Conservation (phyloP, 1,140 invertebrate species). For the Euura lappo region DNA sequence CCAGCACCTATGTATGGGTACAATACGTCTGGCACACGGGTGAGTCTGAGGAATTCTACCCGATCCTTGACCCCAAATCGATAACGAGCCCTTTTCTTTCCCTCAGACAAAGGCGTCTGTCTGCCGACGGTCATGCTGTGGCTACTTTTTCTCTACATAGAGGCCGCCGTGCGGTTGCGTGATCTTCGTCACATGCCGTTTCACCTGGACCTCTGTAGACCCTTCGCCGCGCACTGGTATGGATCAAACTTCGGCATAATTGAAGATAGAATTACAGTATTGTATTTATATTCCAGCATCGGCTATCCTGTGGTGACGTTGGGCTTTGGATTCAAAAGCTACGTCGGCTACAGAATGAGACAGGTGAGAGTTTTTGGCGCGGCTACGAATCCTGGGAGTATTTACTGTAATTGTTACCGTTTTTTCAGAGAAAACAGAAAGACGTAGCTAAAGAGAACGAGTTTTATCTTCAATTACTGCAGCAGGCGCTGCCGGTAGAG, state of each 20-base stretch:
- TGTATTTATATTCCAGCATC: constrained; percentile 71
- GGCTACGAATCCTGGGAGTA: not conserved
- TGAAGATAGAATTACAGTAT: not conserved
- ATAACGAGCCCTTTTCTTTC: constrained; percentile 28
- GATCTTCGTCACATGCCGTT: constrained; percentile 88
- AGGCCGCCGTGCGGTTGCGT: constrained; percentile 86
- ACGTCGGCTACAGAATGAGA: constrained; percentile 90
- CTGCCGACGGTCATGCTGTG: constrained; percentile 93
- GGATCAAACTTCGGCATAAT: constrained; percentile 25
- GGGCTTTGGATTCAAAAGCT: constrained; percentile 96
- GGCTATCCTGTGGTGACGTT: constrained; percentile 97
- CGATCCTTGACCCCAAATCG: not conserved
- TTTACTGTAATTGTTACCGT: constrained; percentile 28
- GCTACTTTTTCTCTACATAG: constrained; percentile 95
- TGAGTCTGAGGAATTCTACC: constrained; percentile 56
- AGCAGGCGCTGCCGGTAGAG: constrained; percentile 86
- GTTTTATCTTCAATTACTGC: constrained; percentile 91
- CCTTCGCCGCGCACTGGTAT: constrained; percentile 98
- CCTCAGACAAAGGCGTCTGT: constrained; percentile 89
- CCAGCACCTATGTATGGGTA: constrained; percentile 98
- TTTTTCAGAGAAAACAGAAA: constrained; percentile 83
- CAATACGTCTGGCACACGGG: constrained; percentile 99
- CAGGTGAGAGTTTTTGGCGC: constrained; percentile 61
- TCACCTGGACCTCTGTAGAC: constrained; percentile 93
- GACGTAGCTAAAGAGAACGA: constrained; percentile 95